Base-by-base conservation (phyloP, 2,797 vertebrate species). In the Coregonus ussuriensis region DNA sequence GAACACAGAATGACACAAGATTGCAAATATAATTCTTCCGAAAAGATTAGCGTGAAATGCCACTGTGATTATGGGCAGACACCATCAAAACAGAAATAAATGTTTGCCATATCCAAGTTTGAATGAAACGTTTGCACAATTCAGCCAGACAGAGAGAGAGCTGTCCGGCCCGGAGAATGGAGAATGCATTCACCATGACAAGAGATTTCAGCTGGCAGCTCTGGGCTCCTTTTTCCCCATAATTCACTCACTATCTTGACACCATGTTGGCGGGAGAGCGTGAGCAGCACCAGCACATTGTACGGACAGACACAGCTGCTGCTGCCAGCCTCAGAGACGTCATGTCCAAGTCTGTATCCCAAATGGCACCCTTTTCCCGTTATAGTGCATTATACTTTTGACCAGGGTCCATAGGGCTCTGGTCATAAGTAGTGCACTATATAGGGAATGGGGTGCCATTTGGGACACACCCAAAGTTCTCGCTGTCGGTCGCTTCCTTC, bases 181-280 rank as follows among this genome's bases (percentile, higher is more conserved):
- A 33, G 84, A 72, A 79, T 37, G 69, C 76, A 13, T 83, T 89
- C 72, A 66, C 77, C 80, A 77, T 71, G 81, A 70, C 76, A 78
- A 87, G 53, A 83, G 81, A 75, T 87, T 86, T 74, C 71, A 85
- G 63, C 84, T 89, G 82, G 84, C 86, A 83, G 82, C 87, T 79
- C 75, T 74, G 73, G 78, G 75, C 74, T 68, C 83, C 83, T 77
- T 87, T 88, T 81, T 62, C 80, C 62, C 79, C 72, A 88, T 91
- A 88, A 91, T 92, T 93, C 86, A 89, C 84, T 91, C 91, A 76
- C 81, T 92, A 87, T 90, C 90, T 88, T 33, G 78, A 86, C 87
- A 78, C 52, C 14, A 65, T 69, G 80, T 84, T 86, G 87, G 86
- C 87, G 33, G 9, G 41, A 16, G 53, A 75, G 74, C 74, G 0